Conservation (phyloP, 2,797 vertebrate species). For the Chelon auratus region DNA sequence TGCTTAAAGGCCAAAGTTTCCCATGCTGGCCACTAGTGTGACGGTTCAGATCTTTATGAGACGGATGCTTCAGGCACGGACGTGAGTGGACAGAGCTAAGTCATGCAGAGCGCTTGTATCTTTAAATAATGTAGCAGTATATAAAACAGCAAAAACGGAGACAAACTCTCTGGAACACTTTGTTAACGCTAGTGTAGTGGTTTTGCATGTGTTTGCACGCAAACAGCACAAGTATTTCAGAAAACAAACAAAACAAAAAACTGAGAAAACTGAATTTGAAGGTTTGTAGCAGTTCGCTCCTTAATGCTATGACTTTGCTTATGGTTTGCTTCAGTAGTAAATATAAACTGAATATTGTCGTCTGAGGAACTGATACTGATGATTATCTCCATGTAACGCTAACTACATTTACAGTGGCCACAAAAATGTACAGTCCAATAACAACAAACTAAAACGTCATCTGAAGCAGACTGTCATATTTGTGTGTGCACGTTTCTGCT, state of each 20-base stretch:
- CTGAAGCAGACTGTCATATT: not conserved
- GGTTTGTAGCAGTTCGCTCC: not conserved
- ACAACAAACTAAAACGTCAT: not conserved
- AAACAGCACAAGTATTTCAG: not conserved
- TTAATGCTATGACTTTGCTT: not conserved
- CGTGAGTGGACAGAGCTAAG: not conserved
- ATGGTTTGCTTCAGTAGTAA: not conserved
- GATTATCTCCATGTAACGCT: not conserved
- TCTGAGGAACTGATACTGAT: not conserved
- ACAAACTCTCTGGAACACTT: not conserved
- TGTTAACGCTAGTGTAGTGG: not conserved
- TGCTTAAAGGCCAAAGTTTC: not conserved
- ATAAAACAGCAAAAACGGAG: not conserved
- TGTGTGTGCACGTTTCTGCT: not conserved
- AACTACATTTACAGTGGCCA: not conserved
- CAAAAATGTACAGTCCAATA: not conserved
- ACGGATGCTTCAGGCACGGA: slow-evolving; percentile 4
- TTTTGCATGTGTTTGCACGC: slow-evolving; percentile 18
- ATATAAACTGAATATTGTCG: not conserved
- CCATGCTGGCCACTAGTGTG: slow-evolving; percentile 6
- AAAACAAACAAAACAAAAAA: not conserved
- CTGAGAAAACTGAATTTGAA: not conserved
- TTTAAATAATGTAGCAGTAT: not conserved
- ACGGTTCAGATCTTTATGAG: not conserved
- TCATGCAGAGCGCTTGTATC: slow-evolving; percentile 24